A percentile compares a stretch with the other conserved stretches of the same genome.
Evolutionary conservation across 2,888 invertebrate species (phyloP).

Genomic region (Druceiella hillmani): DNA sequence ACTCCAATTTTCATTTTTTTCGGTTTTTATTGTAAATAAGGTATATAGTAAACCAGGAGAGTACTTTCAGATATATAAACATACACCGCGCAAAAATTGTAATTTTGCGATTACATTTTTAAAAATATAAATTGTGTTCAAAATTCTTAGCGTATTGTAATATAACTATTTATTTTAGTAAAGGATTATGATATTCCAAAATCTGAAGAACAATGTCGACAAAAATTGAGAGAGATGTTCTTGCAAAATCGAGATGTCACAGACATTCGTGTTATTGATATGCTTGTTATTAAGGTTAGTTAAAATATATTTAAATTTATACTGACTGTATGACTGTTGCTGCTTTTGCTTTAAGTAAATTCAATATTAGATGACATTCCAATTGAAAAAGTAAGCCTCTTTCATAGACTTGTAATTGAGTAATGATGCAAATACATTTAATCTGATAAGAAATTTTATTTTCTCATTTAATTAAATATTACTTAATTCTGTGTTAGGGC

Average conservation of each 20-base stretch:
- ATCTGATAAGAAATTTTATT: too few relatives aligned
- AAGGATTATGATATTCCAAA: slow-evolving; percentile 80
- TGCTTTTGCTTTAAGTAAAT: too few relatives aligned
- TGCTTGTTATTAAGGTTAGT: slow-evolving; percentile 92
- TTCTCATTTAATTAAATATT: not conserved
- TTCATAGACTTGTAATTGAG: too few relatives aligned
- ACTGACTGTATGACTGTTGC: too few relatives aligned
- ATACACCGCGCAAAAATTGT: not conserved
- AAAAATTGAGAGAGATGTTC: slow-evolving; percentile 76
- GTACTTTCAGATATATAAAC: not conserved
- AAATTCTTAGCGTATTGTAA: too few relatives aligned
- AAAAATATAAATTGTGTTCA: too few relatives aligned
- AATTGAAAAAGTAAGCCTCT: too few relatives aligned
- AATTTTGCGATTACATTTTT: not conserved
- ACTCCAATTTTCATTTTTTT: too few relatives aligned
- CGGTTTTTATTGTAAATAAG: not conserved
- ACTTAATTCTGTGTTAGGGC: slow-evolving; percentile 55
- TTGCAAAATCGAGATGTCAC: slow-evolving; percentile 67
- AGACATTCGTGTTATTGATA: slow-evolving; percentile 86
- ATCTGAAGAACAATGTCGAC: slow-evolving; percentile 59
- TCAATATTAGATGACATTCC: too few relatives aligned
- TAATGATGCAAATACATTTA: too few relatives aligned
- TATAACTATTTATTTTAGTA: too few relatives aligned
- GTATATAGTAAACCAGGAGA: not conserved
- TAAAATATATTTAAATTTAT: too few relatives aligned